Base-by-base conservation (phyloP, 2,113 vertebrate genomes). In the Microcebus lehilahytsara region DNA sequence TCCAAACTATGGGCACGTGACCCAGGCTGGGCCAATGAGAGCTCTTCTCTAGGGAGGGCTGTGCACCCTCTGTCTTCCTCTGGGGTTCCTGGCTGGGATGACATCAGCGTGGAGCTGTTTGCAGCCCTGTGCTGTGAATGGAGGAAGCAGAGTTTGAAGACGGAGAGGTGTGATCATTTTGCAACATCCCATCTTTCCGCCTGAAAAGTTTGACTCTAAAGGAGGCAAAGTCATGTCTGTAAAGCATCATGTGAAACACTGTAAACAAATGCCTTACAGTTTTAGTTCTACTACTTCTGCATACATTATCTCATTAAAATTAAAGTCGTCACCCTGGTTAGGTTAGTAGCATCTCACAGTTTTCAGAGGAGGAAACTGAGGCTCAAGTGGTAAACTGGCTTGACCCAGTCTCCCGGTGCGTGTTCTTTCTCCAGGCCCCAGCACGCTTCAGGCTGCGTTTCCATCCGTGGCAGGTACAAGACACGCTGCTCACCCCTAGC, bases 181-280 rank as follows among this genome's bases (percentile, higher is more conserved):
- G 9, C 20, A 46, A 37, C n/a, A 51, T 27, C 22, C 6, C 0
- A 0, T 42, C 46, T 85, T 69, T 81, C 32, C 62, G 58, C 30
- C 17, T 56, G 49, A 83, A 40, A 93, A 85, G 42, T 49, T 27
- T 23, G 77, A 91, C 71, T 93, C 40, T 66, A 77, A 60, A 89
- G 77, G 87, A 88, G 69, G 4, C 37, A 37, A 74, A 1, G 25
- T 67, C 37, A 6, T 1, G 2, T 3, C 25, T 27, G 46, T 32
- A 49, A 23, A 62, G 17, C 51, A 14, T 25, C 77, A 32, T 7
- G 0, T 1, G 11, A 58, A 75, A 25, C 25, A 2, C 0, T 13
- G 30, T 40, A 17, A 74, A 46, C 46, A 46, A 46, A 12, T 34
- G 16, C 56, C 67, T 74, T 34, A 7, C 51, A 51, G 66, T 30